Conservation (phyloP, 1,140 invertebrate species). For the Zelostemma sp. region DNA sequence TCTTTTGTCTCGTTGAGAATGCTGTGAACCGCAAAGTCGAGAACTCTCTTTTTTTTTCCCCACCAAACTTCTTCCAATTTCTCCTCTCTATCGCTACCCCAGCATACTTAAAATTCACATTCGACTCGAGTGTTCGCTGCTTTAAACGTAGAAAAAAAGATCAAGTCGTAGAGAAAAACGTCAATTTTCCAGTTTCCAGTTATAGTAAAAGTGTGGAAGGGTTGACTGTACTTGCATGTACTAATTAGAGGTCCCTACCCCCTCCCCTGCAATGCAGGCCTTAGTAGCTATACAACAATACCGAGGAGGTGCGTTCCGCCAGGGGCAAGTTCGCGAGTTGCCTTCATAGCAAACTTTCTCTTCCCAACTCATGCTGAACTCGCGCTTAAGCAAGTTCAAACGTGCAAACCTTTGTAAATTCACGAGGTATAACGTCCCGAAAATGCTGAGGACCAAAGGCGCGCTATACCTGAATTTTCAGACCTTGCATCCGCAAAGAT, state of each 20-base stretch:
- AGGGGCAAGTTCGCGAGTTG: slow-evolving; percentile 69
- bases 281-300: slow-evolving; percentile 72
- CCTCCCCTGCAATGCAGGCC: slow-evolving; percentile 67
- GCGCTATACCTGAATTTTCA: slow-evolving; percentile 44
- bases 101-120: too few species aligned
- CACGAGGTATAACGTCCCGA: slow-evolving; percentile 16
- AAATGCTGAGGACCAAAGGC: too few species aligned
- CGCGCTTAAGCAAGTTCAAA: slow-evolving; percentile 56
- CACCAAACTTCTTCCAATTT: neutral
- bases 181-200: slow-evolving; percentile 48
- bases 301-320: slow-evolving; percentile 69
- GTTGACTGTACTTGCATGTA: slow-evolving; percentile 64
- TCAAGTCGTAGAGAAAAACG: too few species aligned
- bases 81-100: neutral
- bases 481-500: slow-evolving; percentile 42
- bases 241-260: slow-evolving; percentile 67
- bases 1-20: slow-evolving; percentile 28
- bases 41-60: slow-evolving; percentile 22
- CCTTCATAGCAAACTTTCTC: slow-evolving; percentile 66
- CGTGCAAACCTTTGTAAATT: slow-evolving; percentile 40
- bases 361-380: slow-evolving; percentile 59
- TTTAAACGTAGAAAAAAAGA: too few species aligned
- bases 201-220: slow-evolving; percentile 41
- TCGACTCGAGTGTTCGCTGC: too few species aligned
- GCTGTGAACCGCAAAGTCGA: slow-evolving; percentile 28